Percentiles rank a stretch among this genome's conserved stretches.
phyloP scores from a whole-genome alignment of 2,113 vertebrate genomes.

The Lucifuga dentata region DNA sequence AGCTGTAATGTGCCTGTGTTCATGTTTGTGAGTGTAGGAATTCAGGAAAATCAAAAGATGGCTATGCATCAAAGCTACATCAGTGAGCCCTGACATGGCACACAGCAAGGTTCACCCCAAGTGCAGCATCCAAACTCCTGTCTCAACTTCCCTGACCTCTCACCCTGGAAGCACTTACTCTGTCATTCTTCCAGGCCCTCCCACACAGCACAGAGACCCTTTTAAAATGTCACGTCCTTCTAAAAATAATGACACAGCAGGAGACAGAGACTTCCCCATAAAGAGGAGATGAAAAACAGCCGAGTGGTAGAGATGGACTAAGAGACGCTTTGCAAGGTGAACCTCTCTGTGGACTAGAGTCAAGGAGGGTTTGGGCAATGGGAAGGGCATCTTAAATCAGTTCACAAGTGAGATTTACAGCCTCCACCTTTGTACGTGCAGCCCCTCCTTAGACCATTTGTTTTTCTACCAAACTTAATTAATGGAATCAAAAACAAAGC shows the following conservation, averaged over 20 bases:
- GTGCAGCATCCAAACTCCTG: constrained; percentile 50
- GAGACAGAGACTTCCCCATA: constrained; percentile 37
- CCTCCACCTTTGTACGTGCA: constrained; percentile 27
- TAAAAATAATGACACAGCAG: constrained; percentile 48
- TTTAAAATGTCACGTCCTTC: constrained; percentile 59
- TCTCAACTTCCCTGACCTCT: constrained; percentile 52
- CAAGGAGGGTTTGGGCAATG: constrained; percentile 34
- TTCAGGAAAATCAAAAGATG: constrained; percentile 5
- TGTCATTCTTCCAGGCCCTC: constrained; percentile 54
- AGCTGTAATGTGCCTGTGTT: constrained; percentile 10
- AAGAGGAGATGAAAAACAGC: constrained; percentile 62
- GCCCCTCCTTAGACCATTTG: constrained; percentile 49
- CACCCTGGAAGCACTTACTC: constrained; percentile 69
- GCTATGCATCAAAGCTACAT: not conserved
- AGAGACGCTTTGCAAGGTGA: constrained; percentile 21
- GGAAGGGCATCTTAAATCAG: constrained; percentile 73
- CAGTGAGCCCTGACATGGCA: constrained; percentile 19
- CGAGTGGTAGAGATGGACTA: not conserved
- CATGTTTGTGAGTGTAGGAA: constrained; percentile 1
- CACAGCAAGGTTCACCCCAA: constrained; percentile 43
- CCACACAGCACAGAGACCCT: constrained; percentile 38
- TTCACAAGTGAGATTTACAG: constrained; percentile 54
- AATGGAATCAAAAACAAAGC: constrained; percentile 65
- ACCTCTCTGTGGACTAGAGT: constrained; percentile 19
- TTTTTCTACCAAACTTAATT: constrained; percentile 76